Conservation (phyloP, 37 sponge, comb jelly and placozoan species). For the Petrosia ficiformis region DNA sequence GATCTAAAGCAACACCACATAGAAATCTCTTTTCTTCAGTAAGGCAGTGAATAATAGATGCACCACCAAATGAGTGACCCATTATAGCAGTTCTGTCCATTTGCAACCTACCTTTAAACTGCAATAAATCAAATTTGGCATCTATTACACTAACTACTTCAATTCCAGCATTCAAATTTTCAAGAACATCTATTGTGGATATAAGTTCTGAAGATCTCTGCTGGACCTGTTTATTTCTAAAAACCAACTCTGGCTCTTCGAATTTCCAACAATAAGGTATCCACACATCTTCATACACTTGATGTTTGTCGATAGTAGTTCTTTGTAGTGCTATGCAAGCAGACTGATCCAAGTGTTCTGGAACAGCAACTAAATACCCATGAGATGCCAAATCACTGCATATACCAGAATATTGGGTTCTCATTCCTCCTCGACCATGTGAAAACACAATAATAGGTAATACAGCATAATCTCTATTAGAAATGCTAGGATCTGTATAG, state of each 20-base stretch:
- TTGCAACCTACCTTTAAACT: conserved; percentile 62
- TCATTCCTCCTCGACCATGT: conserved; percentile 68
- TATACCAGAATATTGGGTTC: conserved; percentile 52
- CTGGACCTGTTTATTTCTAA: conserved; percentile 38
- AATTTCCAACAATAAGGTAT: conserved; percentile 3
- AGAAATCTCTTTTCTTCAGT: conserved; percentile 57
- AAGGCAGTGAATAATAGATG: conserved; percentile 56
- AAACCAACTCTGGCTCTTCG: conserved; percentile 21
- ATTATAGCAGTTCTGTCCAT: conserved; percentile 43
- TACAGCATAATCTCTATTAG: neutral
- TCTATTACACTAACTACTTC: conserved; percentile 30
- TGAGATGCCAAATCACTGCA: conserved; percentile 79
- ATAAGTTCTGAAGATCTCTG: conserved; percentile 29
- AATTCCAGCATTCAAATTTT: conserved; percentile 34
- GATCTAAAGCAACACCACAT: conserved; percentile 72
- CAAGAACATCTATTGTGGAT: conserved; percentile 34
- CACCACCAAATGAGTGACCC: conserved; percentile 82
- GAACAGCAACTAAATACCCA: conserved; percentile 69
- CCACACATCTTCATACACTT: conserved; percentile 35
- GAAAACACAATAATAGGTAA: conserved; percentile 70
- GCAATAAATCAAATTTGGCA: conserved; percentile 35
- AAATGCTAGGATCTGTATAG: neutral
- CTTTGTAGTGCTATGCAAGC: conserved; percentile 27
- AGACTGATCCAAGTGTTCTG: conserved; percentile 75
- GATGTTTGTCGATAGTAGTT: neutral